Base-by-base conservation (phyloP, 2,113 vertebrate species). In the Albula glossodonta region DNA sequence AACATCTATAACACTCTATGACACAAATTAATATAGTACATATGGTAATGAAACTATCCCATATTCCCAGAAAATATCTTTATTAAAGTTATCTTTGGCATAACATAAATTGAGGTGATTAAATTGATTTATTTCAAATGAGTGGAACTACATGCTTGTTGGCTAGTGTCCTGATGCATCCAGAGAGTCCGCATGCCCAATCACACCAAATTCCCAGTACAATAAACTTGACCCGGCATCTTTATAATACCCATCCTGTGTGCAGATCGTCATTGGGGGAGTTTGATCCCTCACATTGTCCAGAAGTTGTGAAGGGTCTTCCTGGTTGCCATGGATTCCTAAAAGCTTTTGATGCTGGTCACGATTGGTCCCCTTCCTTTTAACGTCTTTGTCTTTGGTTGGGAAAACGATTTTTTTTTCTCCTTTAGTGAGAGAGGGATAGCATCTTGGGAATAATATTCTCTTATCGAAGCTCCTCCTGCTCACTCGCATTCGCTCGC, bases 241-340 rank as follows among this genome's bases (percentile, higher is more conserved):
- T 49, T 51, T 74, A 87, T 89, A 86, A 89, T 89, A 89, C 86
- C 90, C 90, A 87, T 86, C 89, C 90, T 83, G 25, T 66, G 88
- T 86, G 80, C 78, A 88, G 92, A 92, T 88, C 80, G 88, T 93
- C 92, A 91, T 84, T 86, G 87, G 86, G 88, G 48, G 88, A 53
- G 88, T 84, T 90, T 92, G 90, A 93, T 93, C 94, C 93, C 93
- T 94, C 93, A 94, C 93, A 87, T 88, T 92, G 90, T 83, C 87
- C 91, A 89, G 91, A 94, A 95, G 93, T 95, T 94, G 92, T 91
- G 91, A 87, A 89, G 84, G 91, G 87, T 92, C 91, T 92, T 85
- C 88, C 83, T 86, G 90, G 95, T 95, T 95, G 94, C 94, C 94
- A 95, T 94, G 95, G 94, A 86, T 87, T 92, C 93, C 86, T 92